A percentile compares a stretch with the other conserved stretches of the same genome.
Conservation (phyloP, 1,140 invertebrate species). For the Plutomurus gul region DNA sequence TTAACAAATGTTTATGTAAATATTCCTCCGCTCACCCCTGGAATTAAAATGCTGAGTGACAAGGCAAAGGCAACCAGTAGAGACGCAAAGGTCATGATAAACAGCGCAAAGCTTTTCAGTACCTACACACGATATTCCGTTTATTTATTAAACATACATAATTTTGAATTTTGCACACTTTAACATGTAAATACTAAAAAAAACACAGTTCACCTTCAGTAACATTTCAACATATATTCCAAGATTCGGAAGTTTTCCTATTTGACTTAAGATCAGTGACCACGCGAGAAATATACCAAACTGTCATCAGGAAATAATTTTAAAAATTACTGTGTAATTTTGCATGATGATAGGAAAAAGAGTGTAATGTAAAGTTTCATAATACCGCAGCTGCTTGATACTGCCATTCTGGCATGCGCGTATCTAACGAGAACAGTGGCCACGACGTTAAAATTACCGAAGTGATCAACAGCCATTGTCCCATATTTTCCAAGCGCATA, state of each 20-base stretch:
- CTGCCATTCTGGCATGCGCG: conserved; percentile 36
- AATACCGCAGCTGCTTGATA: conserved; percentile 45
- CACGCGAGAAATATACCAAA: conserved; percentile 48
- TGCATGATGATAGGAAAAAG: not conserved
- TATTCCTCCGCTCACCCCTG: conserved; percentile 21
- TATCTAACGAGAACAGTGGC: conserved; percentile 1
- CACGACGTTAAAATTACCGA: not conserved
- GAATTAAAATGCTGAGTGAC: conserved; percentile 39
- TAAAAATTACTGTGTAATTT: not conserved
- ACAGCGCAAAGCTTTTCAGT: conserved; percentile 43
- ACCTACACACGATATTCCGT: conserved; percentile 7
- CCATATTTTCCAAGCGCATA: conserved; percentile 39
- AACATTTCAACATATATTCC: conserved; percentile 49
- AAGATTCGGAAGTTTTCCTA: conserved; percentile 47
- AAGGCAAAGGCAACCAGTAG: conserved; percentile 43
- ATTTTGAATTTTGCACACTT: not conserved
- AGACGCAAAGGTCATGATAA: conserved; percentile 42
- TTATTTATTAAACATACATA: not conserved
- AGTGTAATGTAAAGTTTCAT: not conserved
- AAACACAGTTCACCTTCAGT: conserved; percentile 6
- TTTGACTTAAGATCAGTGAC: conserved; percentile 44
- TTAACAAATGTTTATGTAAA: not conserved
- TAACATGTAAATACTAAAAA: not conserved
- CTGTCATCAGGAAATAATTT: not conserved
- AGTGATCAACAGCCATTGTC: conserved; percentile 38